Conservation (phyloP, 2,797 vertebrate species). For the Peromyscus melanophrys region DNA sequence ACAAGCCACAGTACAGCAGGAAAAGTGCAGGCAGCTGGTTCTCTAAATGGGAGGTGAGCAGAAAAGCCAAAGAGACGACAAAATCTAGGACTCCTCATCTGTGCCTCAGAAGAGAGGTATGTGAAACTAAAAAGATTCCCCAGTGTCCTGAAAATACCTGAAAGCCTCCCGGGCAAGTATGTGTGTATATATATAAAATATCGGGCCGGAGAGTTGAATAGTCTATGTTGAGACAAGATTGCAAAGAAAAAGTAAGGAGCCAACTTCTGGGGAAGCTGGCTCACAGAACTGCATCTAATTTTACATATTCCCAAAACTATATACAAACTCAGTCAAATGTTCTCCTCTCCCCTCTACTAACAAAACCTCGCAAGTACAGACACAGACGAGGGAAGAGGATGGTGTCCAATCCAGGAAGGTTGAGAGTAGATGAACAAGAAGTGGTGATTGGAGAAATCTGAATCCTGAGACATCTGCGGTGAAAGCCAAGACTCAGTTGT, state of each 20-base stretch:
- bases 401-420: neutral
- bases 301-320: slow-evolving; percentile 8
- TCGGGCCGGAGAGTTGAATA: neutral
- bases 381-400: neutral
- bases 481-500: neutral
- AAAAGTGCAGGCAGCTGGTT: neutral
- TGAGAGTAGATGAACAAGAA: slow-evolving; percentile 38
- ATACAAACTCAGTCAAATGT: neutral
- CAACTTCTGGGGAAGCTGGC: neutral
- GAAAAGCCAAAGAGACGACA: neutral
- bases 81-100: neutral
- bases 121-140: neutral
- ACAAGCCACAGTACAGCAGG: neutral
- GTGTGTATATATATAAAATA: neutral
- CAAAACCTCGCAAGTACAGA: neutral
- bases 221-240: neutral
- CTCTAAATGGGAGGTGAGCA: neutral
- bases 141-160: neutral
- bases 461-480: slow-evolving; percentile 14
- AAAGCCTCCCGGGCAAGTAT: neutral
- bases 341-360: neutral
- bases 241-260: neutral
- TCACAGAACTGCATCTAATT: neutral
- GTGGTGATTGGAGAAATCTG: slow-evolving; percentile 20
- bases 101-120: neutral